A percentile compares a stretch with the other conserved stretches of the same genome.
Evolutionary conservation across 2,113 vertebrate species (phyloP).

Genomic region (Willisornis vidua): DNA sequence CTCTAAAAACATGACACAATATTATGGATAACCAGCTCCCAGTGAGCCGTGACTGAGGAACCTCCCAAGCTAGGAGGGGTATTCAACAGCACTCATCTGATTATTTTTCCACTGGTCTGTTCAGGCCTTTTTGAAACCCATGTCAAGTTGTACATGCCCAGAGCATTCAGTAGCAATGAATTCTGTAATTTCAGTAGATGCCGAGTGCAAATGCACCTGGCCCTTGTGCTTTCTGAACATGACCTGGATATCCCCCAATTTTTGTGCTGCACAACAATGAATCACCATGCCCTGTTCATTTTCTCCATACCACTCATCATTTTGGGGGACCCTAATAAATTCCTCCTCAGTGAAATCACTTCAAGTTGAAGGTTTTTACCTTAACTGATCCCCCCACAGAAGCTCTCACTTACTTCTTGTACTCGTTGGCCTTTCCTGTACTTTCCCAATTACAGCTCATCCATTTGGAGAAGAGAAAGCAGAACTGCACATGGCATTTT

Average conservation of each 20-base stretch:
- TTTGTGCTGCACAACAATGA: neutral
- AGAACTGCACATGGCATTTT: neutral
- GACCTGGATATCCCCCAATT: neutral
- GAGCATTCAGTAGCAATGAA: neutral
- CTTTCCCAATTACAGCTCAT: neutral
- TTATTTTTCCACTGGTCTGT: neutral
- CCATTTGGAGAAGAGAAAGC: neutral
- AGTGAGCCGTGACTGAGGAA: rapidly evolving
- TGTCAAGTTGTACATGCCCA: neutral
- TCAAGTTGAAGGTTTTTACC: neutral
- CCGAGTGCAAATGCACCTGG: neutral
- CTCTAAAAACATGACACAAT: neutral
- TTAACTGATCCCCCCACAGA: neutral
- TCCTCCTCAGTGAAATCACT: neutral
- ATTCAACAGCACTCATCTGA: neutral
- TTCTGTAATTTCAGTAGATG: neutral
- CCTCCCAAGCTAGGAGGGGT: no score
- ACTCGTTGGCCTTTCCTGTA: neutral
- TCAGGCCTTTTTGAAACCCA: neutral
- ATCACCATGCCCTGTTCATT: neutral
- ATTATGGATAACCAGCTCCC: neutral
- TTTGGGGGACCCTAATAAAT: neutral
- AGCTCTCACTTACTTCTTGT: neutral
- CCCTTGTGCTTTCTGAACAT: neutral
- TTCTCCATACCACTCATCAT: neutral